Conservation (phyloP, 2,888 invertebrate species). For the Pherbina coryleti region DNA sequence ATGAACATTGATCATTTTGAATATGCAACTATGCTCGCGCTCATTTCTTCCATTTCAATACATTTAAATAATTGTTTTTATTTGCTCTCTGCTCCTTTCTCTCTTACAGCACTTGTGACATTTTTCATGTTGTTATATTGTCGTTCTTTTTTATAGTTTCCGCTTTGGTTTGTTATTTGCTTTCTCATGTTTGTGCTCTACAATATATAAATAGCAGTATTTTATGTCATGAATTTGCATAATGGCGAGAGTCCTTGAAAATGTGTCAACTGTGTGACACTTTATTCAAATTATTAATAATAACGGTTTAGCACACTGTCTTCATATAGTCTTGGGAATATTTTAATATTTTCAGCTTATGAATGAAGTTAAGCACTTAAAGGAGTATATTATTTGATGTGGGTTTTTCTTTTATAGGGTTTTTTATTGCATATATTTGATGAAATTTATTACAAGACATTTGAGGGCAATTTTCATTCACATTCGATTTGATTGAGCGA, state of each 20-base stretch:
- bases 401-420: background rate
- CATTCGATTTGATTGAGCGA: too few relatives aligned
- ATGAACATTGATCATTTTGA: too few relatives aligned
- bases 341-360: background rate
- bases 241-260: conserved; percentile 2
- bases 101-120: too few relatives aligned
- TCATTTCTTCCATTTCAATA: too few relatives aligned
- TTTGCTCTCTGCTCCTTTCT: too few relatives aligned
- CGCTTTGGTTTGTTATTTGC: background rate
- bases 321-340: background rate
- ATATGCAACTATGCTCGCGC: too few relatives aligned
- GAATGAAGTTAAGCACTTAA: background rate
- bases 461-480: too few relatives aligned
- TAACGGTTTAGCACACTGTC: background rate
- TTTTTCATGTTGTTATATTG: too few relatives aligned
- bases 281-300: conserved; percentile 10
- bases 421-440: too few relatives aligned
- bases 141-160: background rate
- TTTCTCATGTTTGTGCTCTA: background rate
- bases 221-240: conserved; percentile 13
- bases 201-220: background rate
- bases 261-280: conserved; percentile 20
- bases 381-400: background rate
- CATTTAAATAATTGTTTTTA: too few relatives aligned
- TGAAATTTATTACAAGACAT: too few relatives aligned